phyloP scores from a whole-genome alignment of 2,113 vertebrate genomes.

The Hippocampus comes region DNA sequence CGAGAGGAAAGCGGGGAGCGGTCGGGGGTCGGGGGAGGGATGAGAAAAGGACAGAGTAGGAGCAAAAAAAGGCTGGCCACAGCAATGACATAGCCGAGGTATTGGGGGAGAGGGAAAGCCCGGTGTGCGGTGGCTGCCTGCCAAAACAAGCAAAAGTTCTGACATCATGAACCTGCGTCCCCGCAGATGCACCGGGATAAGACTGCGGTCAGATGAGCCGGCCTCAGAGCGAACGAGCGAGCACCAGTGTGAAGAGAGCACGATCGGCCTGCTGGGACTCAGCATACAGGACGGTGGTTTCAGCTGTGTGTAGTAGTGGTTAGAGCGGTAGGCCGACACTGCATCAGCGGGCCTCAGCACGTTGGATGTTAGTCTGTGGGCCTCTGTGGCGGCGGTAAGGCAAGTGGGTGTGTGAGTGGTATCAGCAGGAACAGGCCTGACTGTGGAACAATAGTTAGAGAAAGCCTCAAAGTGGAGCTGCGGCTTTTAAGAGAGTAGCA shows the following conservation, averaged over 20 bases:
- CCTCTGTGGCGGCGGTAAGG: slow-evolving; percentile 44
- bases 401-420: slow-evolving; percentile 45
- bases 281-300: slow-evolving; percentile 55
- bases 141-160: slow-evolving; percentile 73
- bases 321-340: slow-evolving; percentile 59
- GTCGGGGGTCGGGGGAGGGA: slow-evolving; percentile 55
- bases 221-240: slow-evolving; percentile 41
- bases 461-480: slow-evolving; percentile 38
- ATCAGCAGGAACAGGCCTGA: slow-evolving; percentile 38
- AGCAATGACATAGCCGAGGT: slow-evolving; percentile 44
- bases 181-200: slow-evolving; percentile 67
- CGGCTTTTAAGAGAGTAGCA: slow-evolving; percentile 37
- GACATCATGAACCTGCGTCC: slow-evolving; percentile 78
- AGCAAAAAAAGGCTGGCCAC: slow-evolving; percentile 46
- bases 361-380: slow-evolving; percentile 48
- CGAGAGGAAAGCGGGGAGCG: slow-evolving; percentile 57
- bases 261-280: slow-evolving; percentile 54
- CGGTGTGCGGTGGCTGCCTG: slow-evolving; percentile 60
- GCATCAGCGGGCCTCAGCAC: slow-evolving; percentile 48
- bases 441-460: slow-evolving; percentile 26
- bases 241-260: slow-evolving; percentile 43
- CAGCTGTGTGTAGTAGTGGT: slow-evolving; percentile 64
- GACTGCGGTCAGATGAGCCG: slow-evolving; percentile 59
- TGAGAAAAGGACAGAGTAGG: slow-evolving; percentile 59
- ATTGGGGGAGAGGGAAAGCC: slow-evolving; percentile 64